Percentiles rank a stretch among this genome's conserved stretches.
These are phyloP conservation scores for Neodon shergylaensis DNA, from an alignment of 2,113 vertebrate genomes.

Conservation along the genomic window DNA sequence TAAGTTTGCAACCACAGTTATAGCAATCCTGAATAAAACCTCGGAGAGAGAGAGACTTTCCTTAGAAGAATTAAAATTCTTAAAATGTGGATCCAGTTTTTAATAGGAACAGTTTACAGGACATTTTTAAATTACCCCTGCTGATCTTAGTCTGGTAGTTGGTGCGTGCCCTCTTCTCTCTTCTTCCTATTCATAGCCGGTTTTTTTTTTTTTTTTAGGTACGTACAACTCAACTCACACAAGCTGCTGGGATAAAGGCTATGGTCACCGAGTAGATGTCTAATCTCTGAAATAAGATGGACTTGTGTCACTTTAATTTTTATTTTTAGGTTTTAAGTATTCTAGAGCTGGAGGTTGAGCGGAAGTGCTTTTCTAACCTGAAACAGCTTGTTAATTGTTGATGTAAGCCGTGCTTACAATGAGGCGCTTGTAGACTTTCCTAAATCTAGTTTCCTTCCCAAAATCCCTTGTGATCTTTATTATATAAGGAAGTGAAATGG, in stretches of 20 bases:
- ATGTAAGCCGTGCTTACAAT: conserved; percentile 42
- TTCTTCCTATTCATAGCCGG: background rate
- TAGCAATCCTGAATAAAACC: background rate
- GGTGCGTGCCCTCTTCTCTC: background rate
- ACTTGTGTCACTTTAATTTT: conserved; percentile 44
- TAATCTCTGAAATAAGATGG: conserved; percentile 77
- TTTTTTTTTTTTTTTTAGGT: background rate
- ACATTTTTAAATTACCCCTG: background rate
- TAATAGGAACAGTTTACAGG: background rate
- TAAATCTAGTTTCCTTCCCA: conserved; percentile 32
- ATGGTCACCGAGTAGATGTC: conserved; percentile 70
- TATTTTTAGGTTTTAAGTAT: conserved; percentile 47
- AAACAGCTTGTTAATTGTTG: conserved; percentile 47
- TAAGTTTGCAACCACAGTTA: background rate
- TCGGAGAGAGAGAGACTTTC: background rate
- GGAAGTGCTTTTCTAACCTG: conserved; percentile 51
- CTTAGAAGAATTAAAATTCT: conserved; percentile 2
- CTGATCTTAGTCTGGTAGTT: background rate
- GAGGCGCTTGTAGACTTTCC: conserved; percentile 20
- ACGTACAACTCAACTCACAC: background rate
- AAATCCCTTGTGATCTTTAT: background rate
- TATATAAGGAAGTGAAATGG: background rate
- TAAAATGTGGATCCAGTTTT: conserved; percentile 16
- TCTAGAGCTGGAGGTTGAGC: background rate
- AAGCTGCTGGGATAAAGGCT: background rate